Base-by-base conservation (phyloP, 1,140 invertebrate species). In the Littorina saxatilis region DNA sequence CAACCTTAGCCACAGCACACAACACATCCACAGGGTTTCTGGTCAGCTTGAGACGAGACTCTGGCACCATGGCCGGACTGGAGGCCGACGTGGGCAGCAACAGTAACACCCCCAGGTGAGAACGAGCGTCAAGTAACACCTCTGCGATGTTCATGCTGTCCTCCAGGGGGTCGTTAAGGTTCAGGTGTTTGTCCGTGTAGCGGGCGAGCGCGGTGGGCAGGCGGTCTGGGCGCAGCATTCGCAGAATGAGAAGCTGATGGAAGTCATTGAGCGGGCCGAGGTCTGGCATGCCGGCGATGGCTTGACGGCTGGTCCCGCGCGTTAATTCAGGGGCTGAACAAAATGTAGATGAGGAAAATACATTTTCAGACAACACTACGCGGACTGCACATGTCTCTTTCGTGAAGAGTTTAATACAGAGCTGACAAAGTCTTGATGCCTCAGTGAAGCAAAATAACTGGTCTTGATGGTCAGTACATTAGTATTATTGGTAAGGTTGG, bases 201-300 rank as follows among this genome's bases (percentile, higher is more conserved):
- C 74, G 82, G 9, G 83, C 74, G 39, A 92, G 82, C 27, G 91
- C 90, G 20, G 83, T 76, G 29, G 88, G 90, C 15, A 91, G 83
- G 23, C 91, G 87, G 83, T 92, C 91, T 20, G 90, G 90, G 23
- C 91, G 82, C 27, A 92, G 83, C 88, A 92, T 91, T n/a, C 91
- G 87, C n/a, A 92, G 63, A 4, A 92, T 75, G 20, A 92, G 80
- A 13, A 92, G 86, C 39, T 89, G 89, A 78, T 92, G 91, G 85
- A 92, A 91, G 73, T 92, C 91, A 52, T 87, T 86, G 61, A 91
- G 81, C 5, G 84, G 86, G 20, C 88, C 87, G 13, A 88, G 82
- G 79, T 90, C 88, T 5, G 87, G 87, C 23, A 37, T 27, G 13
- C 76, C 55, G n/a, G 35, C 27, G 3, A 13, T 23, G 9, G 15